Conservation (phyloP, 2,113 vertebrate species). For the Sarotherodon lohbergeri region DNA sequence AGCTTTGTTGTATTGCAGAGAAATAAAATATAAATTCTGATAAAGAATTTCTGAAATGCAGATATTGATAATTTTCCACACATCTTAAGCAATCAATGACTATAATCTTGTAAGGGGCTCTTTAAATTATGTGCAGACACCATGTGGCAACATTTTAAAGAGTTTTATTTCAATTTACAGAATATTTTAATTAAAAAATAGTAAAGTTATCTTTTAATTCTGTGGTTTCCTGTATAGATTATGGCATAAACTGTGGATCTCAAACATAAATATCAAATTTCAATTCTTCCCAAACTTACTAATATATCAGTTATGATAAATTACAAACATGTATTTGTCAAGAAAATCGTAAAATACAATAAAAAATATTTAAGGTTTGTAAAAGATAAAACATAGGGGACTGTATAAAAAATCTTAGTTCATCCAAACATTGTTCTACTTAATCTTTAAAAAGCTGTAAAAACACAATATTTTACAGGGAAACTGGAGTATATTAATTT, state of each 20-base stretch:
- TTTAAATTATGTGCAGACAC: background rate
- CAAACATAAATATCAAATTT: slow-evolving; percentile 62
- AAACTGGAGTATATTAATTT: background rate
- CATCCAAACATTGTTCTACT: background rate
- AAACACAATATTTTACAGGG: background rate
- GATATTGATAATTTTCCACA: background rate
- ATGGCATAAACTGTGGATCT: background rate
- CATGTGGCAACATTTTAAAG: background rate
- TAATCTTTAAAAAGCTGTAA: background rate
- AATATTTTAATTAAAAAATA: slow-evolving; percentile 5
- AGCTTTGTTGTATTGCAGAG: background rate
- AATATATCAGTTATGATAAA: slow-evolving; percentile 29
- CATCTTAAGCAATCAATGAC: background rate
- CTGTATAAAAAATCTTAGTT: background rate
- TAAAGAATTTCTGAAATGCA: background rate
- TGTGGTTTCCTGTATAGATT: background rate
- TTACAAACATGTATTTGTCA: slow-evolving; percentile 42
- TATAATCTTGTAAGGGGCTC: fast-evolving
- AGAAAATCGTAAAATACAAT: slow-evolving; percentile 9
- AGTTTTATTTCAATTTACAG: background rate
- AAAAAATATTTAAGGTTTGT: background rate
- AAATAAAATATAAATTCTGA: background rate
- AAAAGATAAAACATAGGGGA: background rate
- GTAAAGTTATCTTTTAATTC: slow-evolving; percentile 34
- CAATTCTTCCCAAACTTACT: slow-evolving; percentile 23